Evolutionary conservation across 1,140 invertebrate species (phyloP), one percentile per base, ranked within the genome.

Genomic region (Calephelis nemesis): DNA sequence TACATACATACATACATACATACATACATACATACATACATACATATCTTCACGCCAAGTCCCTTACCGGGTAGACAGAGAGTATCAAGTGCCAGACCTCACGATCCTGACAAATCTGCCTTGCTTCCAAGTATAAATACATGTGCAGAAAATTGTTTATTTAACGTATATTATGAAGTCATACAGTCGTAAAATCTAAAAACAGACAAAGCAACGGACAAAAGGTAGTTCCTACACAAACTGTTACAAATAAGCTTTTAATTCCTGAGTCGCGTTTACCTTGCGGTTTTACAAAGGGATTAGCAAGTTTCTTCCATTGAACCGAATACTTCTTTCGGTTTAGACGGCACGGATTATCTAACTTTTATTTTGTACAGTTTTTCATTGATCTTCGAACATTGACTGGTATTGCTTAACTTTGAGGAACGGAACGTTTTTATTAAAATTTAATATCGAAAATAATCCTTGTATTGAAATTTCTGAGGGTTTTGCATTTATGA

Each of bases 291-390:
- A 72, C 74, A 68, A 69, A 66, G 75, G 78, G 84, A 87, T 87
- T 87, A 85, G 79, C 76, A 85, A 87, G 83, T 87, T 87, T 80
- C 78, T 83, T 79, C 71, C 79, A 82, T 84, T 80, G 82, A 72
- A 82, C 75, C 77, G 72, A 81, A 67, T 65, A 64, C 73, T 68
- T 77, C 77, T 79, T 84, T 81, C 79, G 73, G 78, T 80, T 74
- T 76, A 62, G 76, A 72, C 76, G 71, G 73, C 74, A 69, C 75
- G 78, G 79, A 80, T 82, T 87, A 83, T 75, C 74, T 75, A 83
- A 84, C 75, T 86, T 86, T 73, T 63, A 70, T 68, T 60, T 74
- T 63, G 73, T 69, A 73, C 76, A 73, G 69, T 64, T 70, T 70
- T 63, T 65, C 58, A 68, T 63, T 30, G 63, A 60, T 65, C 62